Conservation (phyloP, 2,888 invertebrate genomes). For the Panopea generosa region DNA sequence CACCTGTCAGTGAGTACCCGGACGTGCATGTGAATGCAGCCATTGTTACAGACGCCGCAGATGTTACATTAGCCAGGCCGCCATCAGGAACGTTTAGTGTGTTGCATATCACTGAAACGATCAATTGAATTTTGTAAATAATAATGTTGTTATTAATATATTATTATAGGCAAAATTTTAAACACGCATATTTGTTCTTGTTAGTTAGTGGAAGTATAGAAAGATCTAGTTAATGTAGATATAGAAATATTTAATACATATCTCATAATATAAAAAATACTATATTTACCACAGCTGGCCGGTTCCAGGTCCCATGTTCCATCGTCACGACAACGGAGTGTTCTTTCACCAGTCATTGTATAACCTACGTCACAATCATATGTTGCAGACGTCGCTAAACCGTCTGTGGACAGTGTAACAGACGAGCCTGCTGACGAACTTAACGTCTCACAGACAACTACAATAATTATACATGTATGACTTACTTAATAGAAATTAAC, state of each 20-base stretch:
- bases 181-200: too few species aligned
- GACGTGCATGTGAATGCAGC: conserved; percentile 35
- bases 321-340: conserved; percentile 28
- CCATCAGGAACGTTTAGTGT: conserved; percentile 3
- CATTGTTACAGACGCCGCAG: conserved; percentile 32
- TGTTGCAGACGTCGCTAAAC: conserved; percentile 17
- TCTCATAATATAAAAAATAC: too few species aligned
- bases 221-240: too few species aligned
- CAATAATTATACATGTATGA: neutral
- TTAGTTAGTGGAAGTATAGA: too few species aligned
- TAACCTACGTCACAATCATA: conserved; percentile 41
- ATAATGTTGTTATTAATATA: neutral
- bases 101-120: conserved; percentile 23
- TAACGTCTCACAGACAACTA: conserved; percentile 34
- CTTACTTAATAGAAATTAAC: too few species aligned
- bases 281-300: conserved; percentile 43
- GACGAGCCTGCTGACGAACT: conserved; percentile 8
- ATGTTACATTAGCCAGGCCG: too few species aligned
- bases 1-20: conserved; percentile 41
- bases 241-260: too few species aligned
- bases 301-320: conserved; percentile 43
- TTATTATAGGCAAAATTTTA: too few species aligned
- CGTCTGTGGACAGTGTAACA: conserved; percentile 26
- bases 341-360: conserved; percentile 29
- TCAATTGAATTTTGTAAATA: too few species aligned